A percentile compares a stretch with the other conserved stretches of the same genome.
Evolutionary conservation across 2,888 invertebrate species (phyloP).

Genomic region (Amitus sp.): DNA sequence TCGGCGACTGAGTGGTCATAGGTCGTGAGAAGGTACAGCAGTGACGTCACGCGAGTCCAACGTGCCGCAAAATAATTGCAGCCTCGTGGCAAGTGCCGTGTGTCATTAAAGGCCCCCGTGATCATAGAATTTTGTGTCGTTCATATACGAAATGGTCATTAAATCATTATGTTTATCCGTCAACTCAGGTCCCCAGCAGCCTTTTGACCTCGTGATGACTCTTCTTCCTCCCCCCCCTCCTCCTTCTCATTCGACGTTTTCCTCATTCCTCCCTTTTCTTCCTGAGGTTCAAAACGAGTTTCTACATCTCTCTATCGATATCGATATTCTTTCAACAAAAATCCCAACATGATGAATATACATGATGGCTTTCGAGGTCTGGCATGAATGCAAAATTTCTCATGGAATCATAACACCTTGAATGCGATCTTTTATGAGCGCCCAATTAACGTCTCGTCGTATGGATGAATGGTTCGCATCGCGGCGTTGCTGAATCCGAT

Average conservation of each 20-base stretch:
- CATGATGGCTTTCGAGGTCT: too few relatives aligned
- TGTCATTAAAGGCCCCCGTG: slow-evolving; percentile 60
- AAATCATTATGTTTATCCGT: slow-evolving; percentile 64
- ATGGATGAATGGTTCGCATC: slow-evolving; percentile 39
- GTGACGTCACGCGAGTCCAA: slow-evolving; percentile 60
- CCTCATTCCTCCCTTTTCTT: slow-evolving; percentile 15
- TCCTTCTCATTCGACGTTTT: slow-evolving; percentile 13
- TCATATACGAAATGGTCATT: slow-evolving; percentile 62
- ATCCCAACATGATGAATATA: too few relatives aligned
- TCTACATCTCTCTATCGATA: slow-evolving; percentile 18
- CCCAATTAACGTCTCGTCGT: slow-evolving; percentile 38
- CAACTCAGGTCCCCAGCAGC: slow-evolving; percentile 57
- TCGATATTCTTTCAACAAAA: slow-evolving; percentile 18
- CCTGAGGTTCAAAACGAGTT: slow-evolving; percentile 29
- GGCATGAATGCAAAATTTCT: too few relatives aligned
- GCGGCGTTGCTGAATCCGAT: slow-evolving; percentile 36
- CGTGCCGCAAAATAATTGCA: slow-evolving; percentile 64
- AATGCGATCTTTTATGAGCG: slow-evolving; percentile 39
- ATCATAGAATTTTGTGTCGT: slow-evolving; percentile 64
- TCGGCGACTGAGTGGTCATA: slow-evolving; percentile 53
- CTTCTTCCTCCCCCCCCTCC: slow-evolving; percentile 27
- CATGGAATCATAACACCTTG: slow-evolving; percentile 34
- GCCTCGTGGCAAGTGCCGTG: slow-evolving; percentile 63
- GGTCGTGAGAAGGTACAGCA: slow-evolving; percentile 61
- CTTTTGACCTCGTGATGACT: slow-evolving; percentile 54